phyloP scores from a whole-genome alignment of 2,888 invertebrate genomes.

The Ditula angustiorana region DNA sequence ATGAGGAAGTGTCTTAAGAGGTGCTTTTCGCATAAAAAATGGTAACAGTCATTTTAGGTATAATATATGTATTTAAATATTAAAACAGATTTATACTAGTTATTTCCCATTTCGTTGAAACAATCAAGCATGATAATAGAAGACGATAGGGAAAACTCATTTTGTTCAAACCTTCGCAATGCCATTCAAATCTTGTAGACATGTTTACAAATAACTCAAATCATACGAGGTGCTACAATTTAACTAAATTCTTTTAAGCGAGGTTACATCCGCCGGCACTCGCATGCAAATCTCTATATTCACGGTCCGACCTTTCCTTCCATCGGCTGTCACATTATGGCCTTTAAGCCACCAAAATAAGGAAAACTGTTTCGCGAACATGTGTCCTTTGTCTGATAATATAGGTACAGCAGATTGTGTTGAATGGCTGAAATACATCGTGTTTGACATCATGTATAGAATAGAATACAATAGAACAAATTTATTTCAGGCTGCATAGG shows the following conservation, averaged over 20 bases:
- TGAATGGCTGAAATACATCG: background rate
- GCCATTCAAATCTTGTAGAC: too few relatives aligned
- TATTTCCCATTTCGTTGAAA: too few relatives aligned
- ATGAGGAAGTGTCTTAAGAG: background rate
- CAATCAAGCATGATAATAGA: too few relatives aligned
- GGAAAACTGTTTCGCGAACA: constrained; percentile 1
- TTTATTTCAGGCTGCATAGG: too few relatives aligned
- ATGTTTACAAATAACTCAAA: background rate
- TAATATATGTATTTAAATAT: too few relatives aligned
- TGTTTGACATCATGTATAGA: too few relatives aligned
- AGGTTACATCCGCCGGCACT: background rate
- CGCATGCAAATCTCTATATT: constrained; percentile 5
- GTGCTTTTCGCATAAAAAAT: too few relatives aligned
- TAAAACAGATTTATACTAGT: too few relatives aligned
- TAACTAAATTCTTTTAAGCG: background rate
- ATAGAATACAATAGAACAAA: too few relatives aligned
- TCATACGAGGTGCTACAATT: background rate
- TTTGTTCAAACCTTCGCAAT: too few relatives aligned
- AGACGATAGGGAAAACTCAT: too few relatives aligned
- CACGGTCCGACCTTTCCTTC: background rate
- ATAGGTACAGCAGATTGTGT: background rate
- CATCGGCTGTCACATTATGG: background rate
- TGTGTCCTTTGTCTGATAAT: background rate
- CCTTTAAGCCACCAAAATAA: background rate
- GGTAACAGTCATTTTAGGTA: too few relatives aligned